A percentile compares a stretch with the other conserved stretches of the same genome.
Evolutionary conservation across 2,797 vertebrate species (phyloP).

Genomic region (Pteropus rufus): DNA sequence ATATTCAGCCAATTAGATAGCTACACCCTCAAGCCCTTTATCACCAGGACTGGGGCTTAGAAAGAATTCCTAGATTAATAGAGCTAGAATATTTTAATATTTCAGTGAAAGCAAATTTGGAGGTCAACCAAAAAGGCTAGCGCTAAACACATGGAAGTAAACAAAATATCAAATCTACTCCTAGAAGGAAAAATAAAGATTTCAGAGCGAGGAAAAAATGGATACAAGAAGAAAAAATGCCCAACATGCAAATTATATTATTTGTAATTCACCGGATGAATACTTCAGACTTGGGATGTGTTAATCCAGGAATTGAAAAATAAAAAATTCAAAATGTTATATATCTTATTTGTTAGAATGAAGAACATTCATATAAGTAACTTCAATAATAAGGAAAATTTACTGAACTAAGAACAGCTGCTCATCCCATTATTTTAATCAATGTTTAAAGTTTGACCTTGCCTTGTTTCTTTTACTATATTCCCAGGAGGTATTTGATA

Average conservation of each 20-base stretch:
- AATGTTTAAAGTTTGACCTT: not conserved
- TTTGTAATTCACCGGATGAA: slow-evolving; percentile 4
- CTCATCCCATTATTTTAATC: slow-evolving; percentile 3
- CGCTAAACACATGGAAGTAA: not conserved
- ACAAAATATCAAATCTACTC: not conserved
- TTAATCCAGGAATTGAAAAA: slow-evolving; percentile 25
- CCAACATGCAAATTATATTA: not conserved
- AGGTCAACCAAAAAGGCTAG: not conserved
- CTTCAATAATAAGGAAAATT: slow-evolving; percentile 32
- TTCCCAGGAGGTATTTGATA: not conserved
- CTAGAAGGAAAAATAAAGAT: not conserved
- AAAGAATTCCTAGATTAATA: slow-evolving; percentile 32
- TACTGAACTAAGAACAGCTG: not conserved
- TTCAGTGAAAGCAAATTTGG: not conserved
- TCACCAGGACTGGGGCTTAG: not conserved
- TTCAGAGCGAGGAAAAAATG: not conserved
- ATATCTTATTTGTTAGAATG: not conserved
- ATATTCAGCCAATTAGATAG: slow-evolving; percentile 35
- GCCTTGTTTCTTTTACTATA: slow-evolving; percentile 1
- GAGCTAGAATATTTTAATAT: slow-evolving; percentile 9
- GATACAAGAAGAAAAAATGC: not conserved
- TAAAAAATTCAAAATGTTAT: not conserved
- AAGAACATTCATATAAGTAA: not conserved
- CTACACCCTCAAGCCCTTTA: not conserved
- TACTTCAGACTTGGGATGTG: not conserved